phyloP scores from a whole-genome alignment of 2,888 invertebrate genomes.

The Meteorus colon region DNA sequence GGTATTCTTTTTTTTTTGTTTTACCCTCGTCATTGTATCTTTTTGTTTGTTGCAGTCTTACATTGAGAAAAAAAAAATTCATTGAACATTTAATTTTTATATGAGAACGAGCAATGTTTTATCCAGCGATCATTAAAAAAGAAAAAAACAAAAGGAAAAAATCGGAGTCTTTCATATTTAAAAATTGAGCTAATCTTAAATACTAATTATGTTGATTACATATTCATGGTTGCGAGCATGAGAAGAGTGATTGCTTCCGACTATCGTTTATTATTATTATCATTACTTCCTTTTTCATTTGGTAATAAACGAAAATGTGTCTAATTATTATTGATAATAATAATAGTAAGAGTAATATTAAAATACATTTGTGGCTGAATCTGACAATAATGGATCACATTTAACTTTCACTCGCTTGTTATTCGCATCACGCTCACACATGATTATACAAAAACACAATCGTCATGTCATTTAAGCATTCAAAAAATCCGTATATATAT shows the following conservation, averaged over 20 bases:
- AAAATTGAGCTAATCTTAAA: conserved; percentile 69
- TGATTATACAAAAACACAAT: conserved; percentile 38
- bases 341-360: conserved; percentile 3
- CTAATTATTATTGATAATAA: neutral
- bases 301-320: conserved; percentile 10
- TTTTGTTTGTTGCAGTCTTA: conserved; percentile 39
- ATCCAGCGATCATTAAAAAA: conserved; percentile 36
- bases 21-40: conserved; percentile 1
- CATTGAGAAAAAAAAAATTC: conserved; percentile 33
- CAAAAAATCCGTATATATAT: conserved; percentile 17
- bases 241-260: neutral
- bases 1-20: conserved; percentile 14
- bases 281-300: conserved; percentile 9
- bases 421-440: conserved; percentile 29
- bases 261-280: conserved; percentile 10
- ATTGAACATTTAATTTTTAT: conserved; percentile 10
- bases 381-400: neutral
- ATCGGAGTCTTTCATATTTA: neutral
- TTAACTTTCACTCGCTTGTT: conserved; percentile 9
- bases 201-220: conserved; percentile 40
- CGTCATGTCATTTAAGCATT: conserved; percentile 29
- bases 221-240: conserved; percentile 20
- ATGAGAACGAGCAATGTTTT: conserved; percentile 35
- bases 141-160: neutral
- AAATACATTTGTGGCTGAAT: conserved; percentile 17